Evolutionary conservation across 2,888 invertebrate species (phyloP).

Genomic region (Autographa pulchrina): DNA sequence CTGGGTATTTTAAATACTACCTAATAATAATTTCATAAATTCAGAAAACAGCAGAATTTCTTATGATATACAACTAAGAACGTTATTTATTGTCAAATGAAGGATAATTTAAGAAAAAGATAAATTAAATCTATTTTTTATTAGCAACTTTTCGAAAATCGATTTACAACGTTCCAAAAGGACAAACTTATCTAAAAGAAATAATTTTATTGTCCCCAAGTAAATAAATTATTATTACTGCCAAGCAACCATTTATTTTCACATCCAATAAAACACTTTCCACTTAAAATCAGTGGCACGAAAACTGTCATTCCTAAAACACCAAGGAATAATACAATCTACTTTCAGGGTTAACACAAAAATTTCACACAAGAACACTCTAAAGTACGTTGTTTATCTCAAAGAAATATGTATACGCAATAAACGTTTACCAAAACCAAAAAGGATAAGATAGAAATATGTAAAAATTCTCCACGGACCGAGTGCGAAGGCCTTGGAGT

Average conservation of each 20-base stretch:
- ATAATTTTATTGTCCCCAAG: not conserved
- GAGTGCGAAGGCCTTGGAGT: conserved; percentile 27
- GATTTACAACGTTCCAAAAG: not conserved
- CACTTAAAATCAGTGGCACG: conserved; percentile 17
- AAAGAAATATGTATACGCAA: conserved; percentile 51
- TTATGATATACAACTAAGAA: no score
- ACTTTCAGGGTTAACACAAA: conserved; percentile 30
- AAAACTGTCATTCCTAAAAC: conserved; percentile 22
- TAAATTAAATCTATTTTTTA: no score
- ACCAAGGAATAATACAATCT: conserved; percentile 22
- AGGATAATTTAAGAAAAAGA: no score
- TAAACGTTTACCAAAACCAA: conserved; percentile 47
- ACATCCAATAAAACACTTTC: conserved; percentile 14
- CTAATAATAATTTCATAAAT: no score
- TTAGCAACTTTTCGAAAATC: no score
- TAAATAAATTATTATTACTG: no score
- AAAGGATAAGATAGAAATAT: conserved; percentile 49
- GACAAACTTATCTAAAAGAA: not conserved
- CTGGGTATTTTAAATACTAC: not conserved
- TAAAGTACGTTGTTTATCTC: conserved; percentile 47
- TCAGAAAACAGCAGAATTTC: no score
- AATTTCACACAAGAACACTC: conserved; percentile 34
- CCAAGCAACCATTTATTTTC: not conserved
- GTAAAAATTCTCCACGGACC: conserved; percentile 52
- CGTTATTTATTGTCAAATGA: no score